These are phyloP conservation scores for Aphelinus atriplicis DNA, from an alignment of 1,140 invertebrate species.

Conservation along the genomic window DNA sequence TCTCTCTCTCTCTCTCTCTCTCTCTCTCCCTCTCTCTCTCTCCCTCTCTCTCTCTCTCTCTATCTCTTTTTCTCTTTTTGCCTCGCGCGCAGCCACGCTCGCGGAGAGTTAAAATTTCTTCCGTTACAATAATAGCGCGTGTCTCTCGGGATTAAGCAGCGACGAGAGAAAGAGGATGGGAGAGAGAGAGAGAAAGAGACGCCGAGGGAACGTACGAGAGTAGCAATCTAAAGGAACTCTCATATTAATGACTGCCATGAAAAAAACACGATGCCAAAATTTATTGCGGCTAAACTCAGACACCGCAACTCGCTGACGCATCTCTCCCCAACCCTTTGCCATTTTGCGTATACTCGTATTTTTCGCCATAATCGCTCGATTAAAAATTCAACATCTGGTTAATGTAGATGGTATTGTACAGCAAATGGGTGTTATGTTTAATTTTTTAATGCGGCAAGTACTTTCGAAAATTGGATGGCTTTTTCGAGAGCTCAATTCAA, in stretches of 20 bases:
- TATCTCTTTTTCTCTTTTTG: background rate
- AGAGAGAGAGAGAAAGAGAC: constrained; percentile 31
- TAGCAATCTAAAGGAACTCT: constrained; percentile 45
- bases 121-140: constrained; percentile 54
- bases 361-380: constrained; percentile 27
- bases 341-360: constrained; percentile 19
- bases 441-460: background rate
- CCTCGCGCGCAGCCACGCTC: constrained; percentile 47
- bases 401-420: constrained; percentile 16
- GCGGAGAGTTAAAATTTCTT: constrained; percentile 61
- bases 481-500: background rate
- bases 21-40: too few relatives aligned
- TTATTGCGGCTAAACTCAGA: constrained; percentile 11
- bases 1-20: constrained; percentile 24
- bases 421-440: background rate
- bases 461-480: background rate
- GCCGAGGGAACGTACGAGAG: constrained; percentile 43
- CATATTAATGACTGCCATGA: constrained; percentile 47
- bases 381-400: constrained; percentile 26
- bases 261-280: constrained; percentile 37
- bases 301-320: background rate
- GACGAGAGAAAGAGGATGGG: constrained; percentile 23
- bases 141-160: constrained; percentile 49
- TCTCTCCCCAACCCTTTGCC: constrained; percentile 17
- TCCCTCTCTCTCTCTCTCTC: background rate